Conservation (phyloP, 2,797 vertebrate genomes). For the Halcyon leucocephala region DNA sequence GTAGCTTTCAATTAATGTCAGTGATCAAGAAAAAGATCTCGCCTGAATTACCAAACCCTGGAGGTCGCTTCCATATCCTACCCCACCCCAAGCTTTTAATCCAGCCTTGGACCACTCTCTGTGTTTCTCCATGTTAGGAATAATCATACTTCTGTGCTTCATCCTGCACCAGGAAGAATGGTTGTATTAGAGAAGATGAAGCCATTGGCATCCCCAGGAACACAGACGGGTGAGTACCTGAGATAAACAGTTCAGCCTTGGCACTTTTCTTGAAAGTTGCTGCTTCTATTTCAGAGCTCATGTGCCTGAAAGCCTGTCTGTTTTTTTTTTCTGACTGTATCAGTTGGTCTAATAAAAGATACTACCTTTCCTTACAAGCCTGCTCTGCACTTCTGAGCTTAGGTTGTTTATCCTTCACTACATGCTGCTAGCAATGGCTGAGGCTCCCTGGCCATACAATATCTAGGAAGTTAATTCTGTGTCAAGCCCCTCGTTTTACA, state of each 20-base stretch:
- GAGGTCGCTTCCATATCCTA: background rate
- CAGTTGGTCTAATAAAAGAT: constrained; percentile 32
- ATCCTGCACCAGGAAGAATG: background rate
- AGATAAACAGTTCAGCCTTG: constrained; percentile 24
- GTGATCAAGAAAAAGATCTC: background rate
- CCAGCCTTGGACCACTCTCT: background rate
- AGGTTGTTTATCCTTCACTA: background rate
- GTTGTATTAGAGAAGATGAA: background rate
- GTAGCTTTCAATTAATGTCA: background rate
- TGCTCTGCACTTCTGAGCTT: constrained; percentile 11
- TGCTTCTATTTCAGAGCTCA: background rate
- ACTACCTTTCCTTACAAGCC: background rate
- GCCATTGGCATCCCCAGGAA: background rate
- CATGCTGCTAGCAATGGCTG: background rate
- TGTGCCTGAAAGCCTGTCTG: constrained; percentile 10
- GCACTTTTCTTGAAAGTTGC: background rate
- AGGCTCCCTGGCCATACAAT: background rate
- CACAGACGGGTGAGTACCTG: rapidly evolving
- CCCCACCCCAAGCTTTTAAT: background rate
- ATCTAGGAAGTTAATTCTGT: background rate
- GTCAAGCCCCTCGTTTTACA: background rate
- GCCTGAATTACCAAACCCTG: background rate
- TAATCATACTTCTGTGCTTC: background rate
- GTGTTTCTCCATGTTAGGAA: background rate
- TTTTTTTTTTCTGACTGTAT: background rate